Evolutionary conservation across 2,113 vertebrate species (phyloP), one percentile per base, ranked within the genome.

Genomic region (Pimephales promelas): DNA sequence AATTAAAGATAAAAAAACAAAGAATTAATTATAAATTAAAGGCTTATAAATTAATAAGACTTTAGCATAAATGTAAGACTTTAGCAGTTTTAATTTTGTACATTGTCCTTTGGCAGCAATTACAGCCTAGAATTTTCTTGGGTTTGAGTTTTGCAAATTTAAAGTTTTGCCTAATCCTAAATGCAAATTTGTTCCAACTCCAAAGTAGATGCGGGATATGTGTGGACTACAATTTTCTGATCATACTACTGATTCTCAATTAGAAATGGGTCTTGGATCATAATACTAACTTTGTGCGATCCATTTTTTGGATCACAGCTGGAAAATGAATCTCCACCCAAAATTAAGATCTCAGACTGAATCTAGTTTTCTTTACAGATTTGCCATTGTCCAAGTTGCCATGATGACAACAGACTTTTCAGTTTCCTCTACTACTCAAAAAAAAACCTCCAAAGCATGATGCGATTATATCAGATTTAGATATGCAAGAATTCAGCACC

Each of bases 141-240:
- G 24, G 24, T 16, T 78, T 61, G 36, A 45, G 22, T 24, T 71
- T 24, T 45, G 40, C 14, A 45, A 34, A 61, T 26, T 78, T 43
- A 61, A 43, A 26, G 13, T 78, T 78, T 61, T 43, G 36, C 75
- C 49, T 52, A 75, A 54, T 77, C 34, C n/a, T 78, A 24, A 78
- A 45, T 61, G 56, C 56, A 61, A 78, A 45, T 78, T 61, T 61
- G 34, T 78, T 43, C 56, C n/a, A 59, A 8, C 34, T 26, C 34
- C 14, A 9, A 40, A 61, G 54, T 24, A 26, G 4, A 78, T 40
- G 0, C 3, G 10, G 36, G 28, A 8, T 45, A 26, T 78, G 34
- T 43, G 2, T 26, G 54, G 22, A 78, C 34, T 13, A 3, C 73
- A 11, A 56, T 6, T 59, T 77, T 43, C 14, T 18, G 52, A 40